Evolutionary conservation across 2,888 invertebrate species (phyloP).

Genomic region (Kryphioiulus occultus): DNA sequence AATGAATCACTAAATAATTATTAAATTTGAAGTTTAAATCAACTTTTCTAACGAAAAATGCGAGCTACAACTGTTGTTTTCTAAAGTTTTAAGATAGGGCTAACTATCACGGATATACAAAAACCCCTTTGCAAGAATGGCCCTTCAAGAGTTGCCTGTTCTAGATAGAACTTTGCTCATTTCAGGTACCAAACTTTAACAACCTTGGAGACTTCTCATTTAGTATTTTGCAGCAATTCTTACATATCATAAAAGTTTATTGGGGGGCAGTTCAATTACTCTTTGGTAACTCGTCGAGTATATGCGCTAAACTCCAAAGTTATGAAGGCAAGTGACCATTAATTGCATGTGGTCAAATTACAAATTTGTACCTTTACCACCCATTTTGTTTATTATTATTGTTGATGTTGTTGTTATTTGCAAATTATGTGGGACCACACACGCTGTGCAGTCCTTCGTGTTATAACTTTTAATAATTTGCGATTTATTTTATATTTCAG

Average conservation of each 20-base stretch:
- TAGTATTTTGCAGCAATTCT: background rate
- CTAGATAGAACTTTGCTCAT: background rate
- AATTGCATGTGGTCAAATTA: background rate
- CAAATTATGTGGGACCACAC: background rate
- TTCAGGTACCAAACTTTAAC: background rate
- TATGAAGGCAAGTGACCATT: background rate
- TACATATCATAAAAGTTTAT: slow-evolving; percentile 25
- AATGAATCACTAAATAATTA: too few species aligned
- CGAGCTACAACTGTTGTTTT: too few species aligned
- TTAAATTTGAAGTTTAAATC: too few species aligned
- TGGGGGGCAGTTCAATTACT: background rate
- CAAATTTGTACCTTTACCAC: background rate
- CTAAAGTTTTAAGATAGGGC: too few species aligned
- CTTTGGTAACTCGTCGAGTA: background rate
- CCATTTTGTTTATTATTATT: background rate
- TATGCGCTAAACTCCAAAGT: background rate
- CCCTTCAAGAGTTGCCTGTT: too few species aligned
- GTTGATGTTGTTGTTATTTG: background rate
- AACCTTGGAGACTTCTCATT: background rate
- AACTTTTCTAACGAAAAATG: too few species aligned
- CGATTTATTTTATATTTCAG: too few species aligned
- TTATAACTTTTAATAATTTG: too few species aligned
- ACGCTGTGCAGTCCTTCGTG: too few species aligned
- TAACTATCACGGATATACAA: too few species aligned
- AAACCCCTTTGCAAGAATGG: too few species aligned